These are phyloP conservation scores for Xylophagus ater DNA, from an alignment of 2,888 invertebrate genomes.

Conservation along the genomic window DNA sequence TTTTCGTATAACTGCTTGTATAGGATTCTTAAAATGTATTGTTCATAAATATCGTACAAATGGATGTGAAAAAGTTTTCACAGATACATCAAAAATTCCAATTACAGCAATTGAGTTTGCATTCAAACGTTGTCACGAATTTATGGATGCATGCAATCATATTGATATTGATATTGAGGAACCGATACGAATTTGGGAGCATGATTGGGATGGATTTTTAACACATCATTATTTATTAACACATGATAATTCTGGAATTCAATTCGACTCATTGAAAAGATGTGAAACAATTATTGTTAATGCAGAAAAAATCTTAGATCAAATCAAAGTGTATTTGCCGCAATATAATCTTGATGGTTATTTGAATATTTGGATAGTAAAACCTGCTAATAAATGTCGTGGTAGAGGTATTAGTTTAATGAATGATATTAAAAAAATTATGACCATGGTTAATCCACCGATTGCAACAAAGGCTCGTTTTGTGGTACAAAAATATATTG, in stretches of 20 bases:
- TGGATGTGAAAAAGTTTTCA: conserved; percentile 47
- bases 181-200: conserved; percentile 54
- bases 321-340: conserved; percentile 63
- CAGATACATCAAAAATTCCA: conserved; percentile 55
- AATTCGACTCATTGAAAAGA: conserved; percentile 27
- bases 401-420: conserved; percentile 82
- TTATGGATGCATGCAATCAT: conserved; percentile 60
- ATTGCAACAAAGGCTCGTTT: conserved; percentile 61
- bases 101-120: conserved; percentile 71
- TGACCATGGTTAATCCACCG: conserved; percentile 59
- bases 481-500: conserved; percentile 92
- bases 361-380: conserved; percentile 87
- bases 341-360: conserved; percentile 76
- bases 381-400: conserved; percentile 87
- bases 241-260: conserved; percentile 49
- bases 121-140: conserved; percentile 64
- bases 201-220: conserved; percentile 83
- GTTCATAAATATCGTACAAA: conserved; percentile 45
- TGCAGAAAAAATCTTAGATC: conserved; percentile 50
- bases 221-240: conserved; percentile 56
- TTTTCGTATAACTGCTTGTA: conserved; percentile 79
- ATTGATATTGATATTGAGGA: conserved; percentile 60
- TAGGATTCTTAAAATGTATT: conserved; percentile 71
- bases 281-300: conserved; percentile 32
- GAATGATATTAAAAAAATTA: conserved; percentile 75